Base-by-base conservation (phyloP, 1,140 invertebrate species). In the Eubasilissa regina region DNA sequence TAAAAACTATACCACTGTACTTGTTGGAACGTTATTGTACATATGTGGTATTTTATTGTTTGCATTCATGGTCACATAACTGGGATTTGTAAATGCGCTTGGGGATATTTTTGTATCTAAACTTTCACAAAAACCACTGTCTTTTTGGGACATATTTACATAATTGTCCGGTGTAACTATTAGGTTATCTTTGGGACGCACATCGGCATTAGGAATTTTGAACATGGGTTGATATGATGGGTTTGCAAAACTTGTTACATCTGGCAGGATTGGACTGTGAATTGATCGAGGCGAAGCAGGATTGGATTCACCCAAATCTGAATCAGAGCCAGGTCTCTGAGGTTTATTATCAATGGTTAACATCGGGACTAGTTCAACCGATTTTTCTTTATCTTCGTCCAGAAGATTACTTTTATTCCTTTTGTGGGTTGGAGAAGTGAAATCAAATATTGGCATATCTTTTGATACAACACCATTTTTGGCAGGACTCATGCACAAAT, bases 121-220 rank as follows among this genome's bases (percentile, higher is more conserved):
- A 70, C 72, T 83, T 15, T 91, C 89, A 13, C 87, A 88, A 44
- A 89, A 87, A 19, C 89, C 86, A 77, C 88, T 89, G 79, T 88
- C 90, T 80, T 91, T 91, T 60, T 91, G 86, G 0, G 89, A 88
- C 86, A 93, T 92, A 83, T 92, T 93, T 6, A 91, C 87, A 79
- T 93, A 93, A 85, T 93, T 91, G 77, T 91, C 89, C 60, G 86
- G 84, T 4, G 85, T 84, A 73, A 87, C 86, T 79, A 90, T 87
- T 83, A 92, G 85, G 87, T 83, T 88, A 86, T 86, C 35, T 82
- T 84, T 6, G 85, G 85, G 68, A n/a, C n/a, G n/a, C 82, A 85
- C 84, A 85, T 86, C 45, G 1, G 48, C 56, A 85, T 85, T 12
- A 84, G 81, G 66, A 86, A 77, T 77, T 68, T 77, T 73, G 45